phyloP scores from a whole-genome alignment of 1,140 invertebrate species.

The Batillaria attramentaria region DNA sequence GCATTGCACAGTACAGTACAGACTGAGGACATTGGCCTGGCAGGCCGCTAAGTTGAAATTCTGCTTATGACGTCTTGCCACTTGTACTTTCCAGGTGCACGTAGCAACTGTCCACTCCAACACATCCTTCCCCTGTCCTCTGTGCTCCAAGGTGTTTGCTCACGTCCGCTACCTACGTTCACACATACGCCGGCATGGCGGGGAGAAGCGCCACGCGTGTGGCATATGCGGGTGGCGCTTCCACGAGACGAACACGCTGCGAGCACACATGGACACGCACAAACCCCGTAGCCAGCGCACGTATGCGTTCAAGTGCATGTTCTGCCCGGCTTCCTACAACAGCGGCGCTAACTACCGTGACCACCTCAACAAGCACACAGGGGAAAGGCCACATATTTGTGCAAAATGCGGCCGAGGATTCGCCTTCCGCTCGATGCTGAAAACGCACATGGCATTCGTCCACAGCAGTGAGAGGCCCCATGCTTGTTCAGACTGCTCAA shows the following conservation, averaged over 20 bases:
- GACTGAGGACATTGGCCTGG: no score
- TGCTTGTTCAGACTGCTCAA: conserved; percentile 79
- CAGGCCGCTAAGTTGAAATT: no score
- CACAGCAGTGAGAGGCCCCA: conserved; percentile 69
- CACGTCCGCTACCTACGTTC: conserved; percentile 45
- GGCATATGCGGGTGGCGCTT: conserved; percentile 49
- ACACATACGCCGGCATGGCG: conserved; percentile 48
- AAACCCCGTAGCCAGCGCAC: conserved; percentile 36
- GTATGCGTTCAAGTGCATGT: conserved; percentile 46
- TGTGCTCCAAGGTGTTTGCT: conserved; percentile 47
- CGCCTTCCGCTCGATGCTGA: conserved; percentile 50
- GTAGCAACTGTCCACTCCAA: conserved; percentile 38
- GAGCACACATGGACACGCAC: conserved; percentile 49
- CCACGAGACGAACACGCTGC: conserved; percentile 46
- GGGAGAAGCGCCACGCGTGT: conserved; percentile 47
- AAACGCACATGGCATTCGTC: conserved; percentile 46
- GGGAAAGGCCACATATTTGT: conserved; percentile 51
- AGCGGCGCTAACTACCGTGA: conserved; percentile 49
- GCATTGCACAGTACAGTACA: no score
- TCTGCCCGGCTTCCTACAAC: conserved; percentile 46
- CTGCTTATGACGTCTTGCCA: no score
- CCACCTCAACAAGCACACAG: conserved; percentile 58
- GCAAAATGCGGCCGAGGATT: conserved; percentile 45
- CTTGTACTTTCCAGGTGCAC: conserved; percentile 25
- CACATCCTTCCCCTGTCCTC: conserved; percentile 38